phyloP scores from a whole-genome alignment of 1,140 invertebrate species.

The Mylabris phalerata region DNA sequence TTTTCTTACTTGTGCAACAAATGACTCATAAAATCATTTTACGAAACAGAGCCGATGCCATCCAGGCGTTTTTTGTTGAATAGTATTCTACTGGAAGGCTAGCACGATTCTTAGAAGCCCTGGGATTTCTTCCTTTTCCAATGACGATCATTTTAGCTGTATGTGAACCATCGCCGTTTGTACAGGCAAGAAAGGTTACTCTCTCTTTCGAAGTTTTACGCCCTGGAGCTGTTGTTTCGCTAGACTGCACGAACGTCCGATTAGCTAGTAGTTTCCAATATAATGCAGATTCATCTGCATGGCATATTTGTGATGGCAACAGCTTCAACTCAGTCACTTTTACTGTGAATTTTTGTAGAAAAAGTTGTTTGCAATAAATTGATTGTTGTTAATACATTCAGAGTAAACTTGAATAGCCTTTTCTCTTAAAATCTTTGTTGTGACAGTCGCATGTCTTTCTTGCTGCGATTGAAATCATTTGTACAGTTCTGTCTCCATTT shows the following conservation, averaged over 20 bases:
- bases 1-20: conserved; percentile 18
- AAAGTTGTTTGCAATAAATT: conserved; percentile 9
- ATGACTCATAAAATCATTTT: conserved; percentile 17
- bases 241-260: conserved; percentile 16
- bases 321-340: conserved; percentile 6
- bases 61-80: conserved; percentile 32
- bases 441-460: conserved; percentile 6
- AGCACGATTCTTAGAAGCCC: conserved; percentile 25
- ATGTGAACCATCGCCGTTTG: conserved; percentile 24
- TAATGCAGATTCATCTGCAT: conserved; percentile 7
- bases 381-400: not conserved
- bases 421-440: conserved; percentile 6
- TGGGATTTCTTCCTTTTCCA: conserved; percentile 32
- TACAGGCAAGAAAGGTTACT: conserved; percentile 27
- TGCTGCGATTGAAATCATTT: conserved; percentile 1
- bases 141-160: conserved; percentile 30
- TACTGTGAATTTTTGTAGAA: conserved; percentile 3
- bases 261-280: conserved; percentile 25
- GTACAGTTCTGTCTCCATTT: not conserved
- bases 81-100: conserved; percentile 28
- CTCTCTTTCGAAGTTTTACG: conserved; percentile 26
- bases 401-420: conserved; percentile 7
- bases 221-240: conserved; percentile 17
- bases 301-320: conserved; percentile 24
- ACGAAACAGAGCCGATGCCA: conserved; percentile 26